Base-by-base conservation (phyloP, 2,113 vertebrate genomes). In the Grantiella picta region DNA sequence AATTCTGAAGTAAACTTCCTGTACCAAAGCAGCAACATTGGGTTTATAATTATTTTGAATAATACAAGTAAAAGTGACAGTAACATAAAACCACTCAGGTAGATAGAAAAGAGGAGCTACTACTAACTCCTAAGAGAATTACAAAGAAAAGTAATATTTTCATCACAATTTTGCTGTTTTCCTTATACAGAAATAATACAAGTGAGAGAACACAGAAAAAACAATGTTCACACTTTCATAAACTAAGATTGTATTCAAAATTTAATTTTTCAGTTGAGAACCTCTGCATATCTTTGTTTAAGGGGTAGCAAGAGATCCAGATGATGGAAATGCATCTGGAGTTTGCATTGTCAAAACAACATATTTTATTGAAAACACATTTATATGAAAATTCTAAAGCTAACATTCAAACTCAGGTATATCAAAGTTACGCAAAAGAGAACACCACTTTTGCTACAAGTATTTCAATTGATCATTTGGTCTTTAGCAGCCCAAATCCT, bases 1-100 rank as follows among this genome's bases (percentile, higher is more conserved):
- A 80, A 10, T 77, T 28, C 40, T 76, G 40, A 76, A 52, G 12
- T 42, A 75, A 57, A 9, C 7, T 7, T 42, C 12, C 13, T 38
- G 5, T 22, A 63, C 12, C 52, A 80, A 75, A 82, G 17, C 13
- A 69, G 5, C 61, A 25, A 22, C 12, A 14, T 13, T 29, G 17
- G 12, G 19, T 22, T 66, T 31, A 24, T 40, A 40, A 36, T 9
- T 9, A 42, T 25, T 84, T 78, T 53, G 49, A 56, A 11, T 65
- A 17, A 57, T 36, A 49, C 4, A n/a, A 61, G 19, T 77, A 57
- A 69, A 88, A 61, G 7, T 16, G 23, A 42, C 18, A 44, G 3
- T 10, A 68, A 56, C 4, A 45, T 44, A 45, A 36, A 60, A 1
- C 0, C 1, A 53, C 3, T 2, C 12, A 15, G 4, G 9, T 27